Conservation (phyloP, 2,113 vertebrate species). For the Ibidorhyncha struthersii region DNA sequence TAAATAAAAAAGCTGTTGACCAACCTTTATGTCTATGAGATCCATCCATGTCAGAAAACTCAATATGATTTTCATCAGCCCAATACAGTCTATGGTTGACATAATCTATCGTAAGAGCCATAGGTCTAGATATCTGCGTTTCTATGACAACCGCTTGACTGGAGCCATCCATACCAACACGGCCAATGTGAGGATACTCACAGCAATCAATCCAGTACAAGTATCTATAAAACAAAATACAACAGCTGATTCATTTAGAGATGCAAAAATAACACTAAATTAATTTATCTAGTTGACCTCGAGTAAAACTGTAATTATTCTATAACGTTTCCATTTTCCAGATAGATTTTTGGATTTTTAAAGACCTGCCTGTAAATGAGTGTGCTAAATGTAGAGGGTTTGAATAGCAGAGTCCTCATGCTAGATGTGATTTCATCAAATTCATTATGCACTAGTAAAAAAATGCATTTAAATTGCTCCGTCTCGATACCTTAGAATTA, state of each 20-base stretch:
- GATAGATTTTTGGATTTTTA: background rate
- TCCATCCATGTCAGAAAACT: conserved; percentile 95
- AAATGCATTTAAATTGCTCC: background rate
- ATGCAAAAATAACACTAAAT: background rate
- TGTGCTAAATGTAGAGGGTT: background rate
- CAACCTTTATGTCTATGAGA: conserved; percentile 90
- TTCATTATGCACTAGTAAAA: background rate
- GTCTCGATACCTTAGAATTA: background rate
- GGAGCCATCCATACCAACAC: conserved; percentile 94
- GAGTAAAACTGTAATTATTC: background rate
- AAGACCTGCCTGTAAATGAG: background rate
- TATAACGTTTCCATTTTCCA: background rate
- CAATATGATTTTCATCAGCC: conserved; percentile 96
- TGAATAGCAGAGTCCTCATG: background rate
- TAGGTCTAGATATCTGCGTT: conserved; percentile 91
- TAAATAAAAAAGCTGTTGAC: background rate
- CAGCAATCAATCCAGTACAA: conserved; percentile 99
- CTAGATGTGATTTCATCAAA: background rate
- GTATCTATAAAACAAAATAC: conserved; percentile 78
- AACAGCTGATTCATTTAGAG: conserved; percentile 20
- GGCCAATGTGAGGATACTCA: conserved; percentile 90
- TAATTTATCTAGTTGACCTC: background rate
- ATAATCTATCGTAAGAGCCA: conserved; percentile 95
- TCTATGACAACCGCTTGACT: conserved; percentile 88
- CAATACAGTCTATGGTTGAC: conserved; percentile 95